A percentile compares a stretch with the other conserved stretches of the same genome.
Evolutionary conservation across 2,113 vertebrate genomes (phyloP).

Genomic region (Ceyx melanurus): DNA sequence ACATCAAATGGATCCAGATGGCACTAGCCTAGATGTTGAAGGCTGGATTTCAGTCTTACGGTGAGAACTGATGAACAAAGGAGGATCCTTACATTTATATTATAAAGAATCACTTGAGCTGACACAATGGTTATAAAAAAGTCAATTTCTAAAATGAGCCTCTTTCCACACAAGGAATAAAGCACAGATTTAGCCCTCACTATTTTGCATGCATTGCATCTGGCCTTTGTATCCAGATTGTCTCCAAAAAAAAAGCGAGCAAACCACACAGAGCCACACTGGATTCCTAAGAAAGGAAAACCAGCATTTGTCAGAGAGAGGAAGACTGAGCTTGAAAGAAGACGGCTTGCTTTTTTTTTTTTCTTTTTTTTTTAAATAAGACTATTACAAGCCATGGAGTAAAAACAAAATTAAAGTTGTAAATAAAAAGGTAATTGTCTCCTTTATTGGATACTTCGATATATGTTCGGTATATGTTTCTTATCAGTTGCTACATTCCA

Average conservation of each 20-base stretch:
- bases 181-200: not conserved
- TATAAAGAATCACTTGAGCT: conserved; percentile 25
- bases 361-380: not conserved
- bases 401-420: conserved; percentile 57
- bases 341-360: not conserved
- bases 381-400: conserved; percentile 44
- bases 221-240: not conserved
- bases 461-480: conserved; percentile 49
- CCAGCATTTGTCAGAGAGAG: not conserved
- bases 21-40: not conserved
- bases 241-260: not conserved
- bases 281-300: not conserved
- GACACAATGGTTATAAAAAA: not conserved
- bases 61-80: not conserved
- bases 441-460: conserved; percentile 51
- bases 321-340: not conserved
- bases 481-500: conserved; percentile 60
- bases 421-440: conserved; percentile 73
- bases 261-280: not conserved
- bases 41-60: not conserved
- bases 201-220: not conserved
- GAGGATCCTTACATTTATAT: not conserved
- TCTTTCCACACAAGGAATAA: not conserved
- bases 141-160: not conserved
- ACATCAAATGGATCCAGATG: conserved; percentile 39